A percentile compares a stretch with the other conserved stretches of the same genome.
Conservation (phyloP, 2,888 invertebrate genomes). For the Drosophila mimica region DNA sequence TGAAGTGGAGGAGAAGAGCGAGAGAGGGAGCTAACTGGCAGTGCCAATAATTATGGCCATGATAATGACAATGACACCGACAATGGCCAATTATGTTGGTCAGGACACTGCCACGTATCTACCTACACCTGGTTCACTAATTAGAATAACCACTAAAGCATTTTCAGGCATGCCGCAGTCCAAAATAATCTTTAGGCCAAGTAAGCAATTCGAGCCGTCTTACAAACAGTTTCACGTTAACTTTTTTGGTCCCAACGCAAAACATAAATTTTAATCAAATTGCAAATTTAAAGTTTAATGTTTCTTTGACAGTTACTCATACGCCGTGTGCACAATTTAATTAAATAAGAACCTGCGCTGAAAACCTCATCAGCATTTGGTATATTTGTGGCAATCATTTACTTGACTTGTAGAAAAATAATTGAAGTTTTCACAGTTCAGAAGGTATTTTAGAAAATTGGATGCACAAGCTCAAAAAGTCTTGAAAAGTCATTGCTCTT, state of each 20-base stretch:
- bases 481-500: background rate
- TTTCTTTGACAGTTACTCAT: conserved; percentile 19
- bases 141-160: conserved; percentile 50
- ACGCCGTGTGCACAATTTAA: conserved; percentile 19
- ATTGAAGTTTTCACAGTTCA: background rate
- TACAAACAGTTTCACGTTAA: background rate
- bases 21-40: conserved; percentile 5
- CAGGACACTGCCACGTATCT: conserved; percentile 31
- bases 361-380: background rate
- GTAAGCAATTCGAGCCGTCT: conserved; percentile 7
- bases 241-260: background rate
- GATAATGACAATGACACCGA: conserved; percentile 75
- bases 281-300: background rate
- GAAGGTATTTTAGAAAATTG: background rate
- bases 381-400: background rate
- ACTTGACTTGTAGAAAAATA: background rate
- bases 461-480: background rate
- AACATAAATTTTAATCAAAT: conserved; percentile 12
- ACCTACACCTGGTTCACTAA: conserved; percentile 26
- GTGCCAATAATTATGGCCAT: conserved; percentile 59
- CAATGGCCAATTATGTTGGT: conserved; percentile 58
- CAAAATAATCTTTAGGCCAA: background rate
- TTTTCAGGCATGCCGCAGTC: conserved; percentile 2
- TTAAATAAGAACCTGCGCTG: background rate
- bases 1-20: background rate